Evolutionary conservation across 2,113 vertebrate species (phyloP), one percentile per base, ranked within the genome.

Genomic region (Fukomys damarensis): DNA sequence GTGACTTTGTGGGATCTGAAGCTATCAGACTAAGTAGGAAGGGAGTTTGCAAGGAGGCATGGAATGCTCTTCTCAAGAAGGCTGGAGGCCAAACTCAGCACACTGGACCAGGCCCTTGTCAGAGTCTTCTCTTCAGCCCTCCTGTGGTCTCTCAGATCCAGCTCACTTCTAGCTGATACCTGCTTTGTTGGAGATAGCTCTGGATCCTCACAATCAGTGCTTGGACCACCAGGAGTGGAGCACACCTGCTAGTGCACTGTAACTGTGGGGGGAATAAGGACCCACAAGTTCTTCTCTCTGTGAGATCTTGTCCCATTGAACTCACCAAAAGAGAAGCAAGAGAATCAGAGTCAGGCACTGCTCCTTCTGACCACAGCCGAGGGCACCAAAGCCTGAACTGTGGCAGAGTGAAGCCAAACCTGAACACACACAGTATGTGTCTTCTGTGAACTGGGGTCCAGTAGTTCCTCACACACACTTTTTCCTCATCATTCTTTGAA

Each of bases 391-490:
- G 77, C 81, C 56, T 52, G 4, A 61, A 66, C 38, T 76, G 30
- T 54, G 38, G 16, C 83, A 87, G 87, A 76, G 17, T 52, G 1
- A 41, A 82, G 49, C 35, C 81, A 81, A 96, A 70, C 12, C 9
- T 70, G 17, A n/a, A 32, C 3, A 70, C 22, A 86, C 5, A 52
- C 24, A 49, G 17, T 9, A 76, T 68, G 80, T 43, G 81, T 41
- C 54, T 74, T 86, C 16, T 86, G 84, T 20, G 56, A 58, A 30
- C 96, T 74, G 91, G 93, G 86, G 88, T 24, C 6, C 89, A 84
- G 66, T 41, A 32, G 84, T 85, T 84, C 30, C 89, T 52, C 43
- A 95, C 1, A 56, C 1, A 54, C 14, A 16, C 5, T 12, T 49
- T 81, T 93, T 82, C 54, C 35, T 41, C 6, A 76, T 1, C 26